A percentile compares a stretch with the other conserved stretches of the same genome.
Conservation (phyloP, 1,140 invertebrate genomes). For the Drosophila nikananu region DNA sequence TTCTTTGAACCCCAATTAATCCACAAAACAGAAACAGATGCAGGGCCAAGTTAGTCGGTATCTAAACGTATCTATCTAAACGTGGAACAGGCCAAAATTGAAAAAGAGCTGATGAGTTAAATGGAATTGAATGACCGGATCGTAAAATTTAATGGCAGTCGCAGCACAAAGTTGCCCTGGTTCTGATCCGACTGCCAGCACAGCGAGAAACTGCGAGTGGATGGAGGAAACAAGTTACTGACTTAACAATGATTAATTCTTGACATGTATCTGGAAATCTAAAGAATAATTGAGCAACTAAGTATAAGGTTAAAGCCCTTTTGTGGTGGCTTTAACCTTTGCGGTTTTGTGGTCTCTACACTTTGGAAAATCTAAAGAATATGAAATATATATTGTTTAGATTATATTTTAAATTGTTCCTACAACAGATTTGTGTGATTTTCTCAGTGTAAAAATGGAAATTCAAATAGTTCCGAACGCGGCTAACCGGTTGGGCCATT, state of each 20-base stretch:
- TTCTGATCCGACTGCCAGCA: constrained; percentile 32
- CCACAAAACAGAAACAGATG: constrained; percentile 21
- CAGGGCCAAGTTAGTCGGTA: constrained; percentile 28
- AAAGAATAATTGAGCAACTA: not conserved
- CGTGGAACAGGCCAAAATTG: constrained; percentile 19
- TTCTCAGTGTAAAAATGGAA: constrained; percentile 7
- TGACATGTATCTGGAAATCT: constrained; percentile 1
- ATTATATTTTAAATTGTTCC: no score
- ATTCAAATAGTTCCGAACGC: constrained; percentile 7
- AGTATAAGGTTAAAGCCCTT: constrained; percentile 1
- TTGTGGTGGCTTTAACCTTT: not conserved
- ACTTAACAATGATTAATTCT: constrained; percentile 8
- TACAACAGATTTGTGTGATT: not conserved
- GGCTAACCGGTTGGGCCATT: constrained; percentile 46
- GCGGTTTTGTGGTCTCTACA: not conserved
- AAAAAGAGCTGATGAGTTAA: constrained; percentile 19
- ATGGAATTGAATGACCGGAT: constrained; percentile 27
- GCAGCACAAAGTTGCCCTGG: constrained; percentile 25
- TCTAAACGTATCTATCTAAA: constrained; percentile 22
- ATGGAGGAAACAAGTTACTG: not conserved
- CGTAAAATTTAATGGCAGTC: constrained; percentile 41
- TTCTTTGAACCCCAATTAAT: constrained; percentile 72
- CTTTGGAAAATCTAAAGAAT: not conserved
- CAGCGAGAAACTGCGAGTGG: constrained; percentile 5
- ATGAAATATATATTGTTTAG: not conserved